Conservation (phyloP, 2,888 invertebrate species). For the Heliconius charithonia region DNA sequence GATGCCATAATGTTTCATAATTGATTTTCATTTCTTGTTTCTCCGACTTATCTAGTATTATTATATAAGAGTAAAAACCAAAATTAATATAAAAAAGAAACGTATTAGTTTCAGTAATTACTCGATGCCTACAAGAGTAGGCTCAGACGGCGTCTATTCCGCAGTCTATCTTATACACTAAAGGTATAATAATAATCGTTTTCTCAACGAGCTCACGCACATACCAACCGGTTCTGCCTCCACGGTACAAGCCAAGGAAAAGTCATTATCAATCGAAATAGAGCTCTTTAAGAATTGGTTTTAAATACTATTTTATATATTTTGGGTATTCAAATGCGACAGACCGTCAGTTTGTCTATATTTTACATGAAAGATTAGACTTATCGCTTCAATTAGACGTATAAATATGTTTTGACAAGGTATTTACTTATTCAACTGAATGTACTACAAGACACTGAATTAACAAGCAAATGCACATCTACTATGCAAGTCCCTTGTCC, state of each 20-base stretch:
- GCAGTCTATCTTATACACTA: slow-evolving; percentile 57
- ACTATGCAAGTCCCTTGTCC: slow-evolving; percentile 18
- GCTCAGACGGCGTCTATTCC: slow-evolving; percentile 54
- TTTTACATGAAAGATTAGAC: slow-evolving; percentile 32
- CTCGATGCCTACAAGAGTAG: slow-evolving; percentile 7
- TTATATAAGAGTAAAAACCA: neutral
- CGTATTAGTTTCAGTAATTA: neutral
- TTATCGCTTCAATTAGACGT: slow-evolving; percentile 15
- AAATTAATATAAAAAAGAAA: neutral
- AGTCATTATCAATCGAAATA: slow-evolving; percentile 44
- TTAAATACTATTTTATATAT: neutral
- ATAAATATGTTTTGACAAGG: slow-evolving; percentile 19
- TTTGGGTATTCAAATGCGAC: slow-evolving; percentile 27
- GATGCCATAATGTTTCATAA: neutral
- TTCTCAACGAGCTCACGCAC: slow-evolving; percentile 71
- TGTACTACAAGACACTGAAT: neutral
- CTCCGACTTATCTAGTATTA: neutral
- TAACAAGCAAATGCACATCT: neutral
- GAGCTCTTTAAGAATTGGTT: slow-evolving; percentile 45
- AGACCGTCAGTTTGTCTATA: slow-evolving; percentile 30
- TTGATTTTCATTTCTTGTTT: neutral
- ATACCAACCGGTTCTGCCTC: slow-evolving; percentile 65
- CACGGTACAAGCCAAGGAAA: slow-evolving; percentile 41
- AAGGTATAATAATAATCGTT: slow-evolving; percentile 69
- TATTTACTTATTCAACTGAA: slow-evolving; percentile 19